Base-by-base conservation (phyloP, 2,113 vertebrate genomes). In the Illadopsis cleaveri region DNA sequence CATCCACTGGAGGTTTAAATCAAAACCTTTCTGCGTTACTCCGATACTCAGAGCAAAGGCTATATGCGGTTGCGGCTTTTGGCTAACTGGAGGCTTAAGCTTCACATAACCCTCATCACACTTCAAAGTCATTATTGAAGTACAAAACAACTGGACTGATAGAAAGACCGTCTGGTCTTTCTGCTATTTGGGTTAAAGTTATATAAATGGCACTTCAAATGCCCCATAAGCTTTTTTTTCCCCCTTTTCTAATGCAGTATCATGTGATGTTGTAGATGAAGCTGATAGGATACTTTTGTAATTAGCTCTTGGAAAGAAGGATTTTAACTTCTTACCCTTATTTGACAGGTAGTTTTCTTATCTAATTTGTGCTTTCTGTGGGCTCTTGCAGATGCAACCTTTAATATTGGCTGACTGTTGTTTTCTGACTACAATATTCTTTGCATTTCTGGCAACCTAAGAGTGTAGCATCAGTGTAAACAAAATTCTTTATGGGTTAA, bases 1-100 rank as follows among this genome's bases (percentile, higher is more conserved):
- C 90, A 90, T 91, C 85, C 77, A 38, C 10, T 68, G 66, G 81
- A 87, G 82, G 53, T 81, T 94, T 91, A 65, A 87, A 79, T 80
- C 70, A 60, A 81, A 93, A 87, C 53, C 75, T 75, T 72, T 83
- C 60, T 0, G 1, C 54, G 61, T 70, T 88, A 37, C 69, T 54
- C 28, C 1, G 54, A 77, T 93, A 65, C 48, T 90, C 37, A 5
- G 64, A 81, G 89, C 86, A 86, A 76, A 88, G 48, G 69, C 86
- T 93, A 5, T 85, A 17, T 56, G 69, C 2, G 23, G 60, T 61
- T 87, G 35, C 80, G 68, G 37, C 10, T 82, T 79, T 75, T 93
- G 66, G 48, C 64, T 65, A 68, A 56, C 61, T 0, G 0, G 44
- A 84, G 37, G 80, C 68, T 94, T 87, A 62, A 82, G 86, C 85